A percentile compares a stretch with the other conserved stretches of the same genome.
These are phyloP conservation scores for Ernsta delagoae DNA, from an alignment of 2,888 invertebrate genomes.

Conservation along the genomic window DNA sequence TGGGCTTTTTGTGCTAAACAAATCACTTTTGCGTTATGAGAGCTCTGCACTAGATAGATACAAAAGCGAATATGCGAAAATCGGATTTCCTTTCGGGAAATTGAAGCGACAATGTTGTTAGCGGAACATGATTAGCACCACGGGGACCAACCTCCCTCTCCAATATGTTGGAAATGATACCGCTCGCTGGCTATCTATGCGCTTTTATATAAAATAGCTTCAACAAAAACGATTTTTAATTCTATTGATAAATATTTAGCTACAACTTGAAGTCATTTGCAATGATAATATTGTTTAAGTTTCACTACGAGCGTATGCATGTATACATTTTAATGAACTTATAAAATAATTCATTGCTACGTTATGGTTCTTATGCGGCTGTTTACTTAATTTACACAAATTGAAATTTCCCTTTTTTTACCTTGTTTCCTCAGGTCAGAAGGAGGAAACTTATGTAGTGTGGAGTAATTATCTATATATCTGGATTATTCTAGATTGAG, in stretches of 20 bases:
- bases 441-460: no score
- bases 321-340: neutral
- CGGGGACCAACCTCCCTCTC: neutral
- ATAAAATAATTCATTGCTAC: neutral
- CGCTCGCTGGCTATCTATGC: neutral
- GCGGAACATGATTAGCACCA: neutral
- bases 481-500: no score
- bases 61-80: neutral
- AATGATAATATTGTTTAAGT: slow-evolving; percentile 5
- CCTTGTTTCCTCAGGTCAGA: neutral
- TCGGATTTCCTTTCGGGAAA: slow-evolving; percentile 16
- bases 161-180: neutral
- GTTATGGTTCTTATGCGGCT: neutral
- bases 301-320: neutral
- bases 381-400: neutral
- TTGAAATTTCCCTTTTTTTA: neutral
- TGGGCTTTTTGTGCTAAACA: no score
- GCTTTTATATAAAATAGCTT: neutral
- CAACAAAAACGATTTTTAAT: neutral
- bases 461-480: no score
- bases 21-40: no score
- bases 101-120: slow-evolving; percentile 21
- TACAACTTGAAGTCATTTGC: neutral
- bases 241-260: neutral
- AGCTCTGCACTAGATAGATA: no score